phyloP scores from a whole-genome alignment of 2,113 vertebrate genomes.

The Pyxicephalus adspersus region DNA sequence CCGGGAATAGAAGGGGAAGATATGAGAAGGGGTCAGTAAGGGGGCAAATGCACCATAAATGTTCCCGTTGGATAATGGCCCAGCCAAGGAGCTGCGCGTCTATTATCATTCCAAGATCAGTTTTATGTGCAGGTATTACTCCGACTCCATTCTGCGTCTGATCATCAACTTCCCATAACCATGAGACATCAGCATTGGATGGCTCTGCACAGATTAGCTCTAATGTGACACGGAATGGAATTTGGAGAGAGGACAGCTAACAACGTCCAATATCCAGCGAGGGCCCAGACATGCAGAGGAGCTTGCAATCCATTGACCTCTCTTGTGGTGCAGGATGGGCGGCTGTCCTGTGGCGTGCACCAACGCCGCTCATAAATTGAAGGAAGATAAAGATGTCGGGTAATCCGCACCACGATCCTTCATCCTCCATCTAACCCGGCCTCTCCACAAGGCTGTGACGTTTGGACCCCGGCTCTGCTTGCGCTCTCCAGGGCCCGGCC shows the following conservation, averaged over 20 bases:
- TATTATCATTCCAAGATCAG: no score
- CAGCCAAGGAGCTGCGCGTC: no score
- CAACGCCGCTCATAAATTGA: background rate
- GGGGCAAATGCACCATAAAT: no score
- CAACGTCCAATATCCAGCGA: background rate
- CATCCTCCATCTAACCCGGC: background rate
- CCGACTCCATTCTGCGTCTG: no score
- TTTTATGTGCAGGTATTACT: no score
- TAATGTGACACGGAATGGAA: no score
- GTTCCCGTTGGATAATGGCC: no score
- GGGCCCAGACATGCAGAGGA: background rate
- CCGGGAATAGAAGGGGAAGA: no score
- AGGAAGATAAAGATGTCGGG: slow-evolving; percentile 6
- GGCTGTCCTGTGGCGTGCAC: background rate
- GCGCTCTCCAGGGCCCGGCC: background rate
- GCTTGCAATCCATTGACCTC: background rate
- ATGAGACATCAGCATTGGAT: no score
- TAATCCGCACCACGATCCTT: background rate
- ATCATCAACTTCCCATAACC: no score
- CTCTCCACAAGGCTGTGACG: background rate
- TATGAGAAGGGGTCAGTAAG: no score
- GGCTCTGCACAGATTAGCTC: no score
- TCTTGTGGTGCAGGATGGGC: background rate
- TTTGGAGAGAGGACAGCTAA: background rate
- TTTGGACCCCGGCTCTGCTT: background rate